These are phyloP conservation scores for Tolmerus cingulatus DNA, from an alignment of 2,888 invertebrate genomes.

Conservation along the genomic window DNA sequence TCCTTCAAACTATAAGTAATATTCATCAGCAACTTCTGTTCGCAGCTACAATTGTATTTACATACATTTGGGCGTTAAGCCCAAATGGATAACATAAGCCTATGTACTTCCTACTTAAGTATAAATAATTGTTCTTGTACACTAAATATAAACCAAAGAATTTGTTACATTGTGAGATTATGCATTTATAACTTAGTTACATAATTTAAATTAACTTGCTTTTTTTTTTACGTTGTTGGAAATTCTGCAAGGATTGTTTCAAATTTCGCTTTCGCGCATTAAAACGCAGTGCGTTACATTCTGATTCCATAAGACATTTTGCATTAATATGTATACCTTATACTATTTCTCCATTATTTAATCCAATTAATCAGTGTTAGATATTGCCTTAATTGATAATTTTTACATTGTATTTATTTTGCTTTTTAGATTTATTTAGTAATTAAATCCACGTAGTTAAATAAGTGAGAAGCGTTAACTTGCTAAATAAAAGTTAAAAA, in stretches of 20 bases:
- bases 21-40: slow-evolving; percentile 4
- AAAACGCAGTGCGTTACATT: background rate
- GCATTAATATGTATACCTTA: background rate
- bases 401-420: background rate
- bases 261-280: background rate
- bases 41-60: slow-evolving; percentile 6
- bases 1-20: background rate
- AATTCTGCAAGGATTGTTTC: background rate
- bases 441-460: background rate
- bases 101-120: background rate
- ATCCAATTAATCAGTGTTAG: background rate
- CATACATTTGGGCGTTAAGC: background rate
- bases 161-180: background rate
- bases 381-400: background rate
- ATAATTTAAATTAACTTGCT: background rate
- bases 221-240: background rate
- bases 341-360: background rate
- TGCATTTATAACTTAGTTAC: background rate
- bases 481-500: background rate
- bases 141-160: background rate
- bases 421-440: background rate
- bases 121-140: slow-evolving; percentile 20
- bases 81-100: background rate
- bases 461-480: background rate
- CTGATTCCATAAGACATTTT: background rate